These are phyloP conservation scores for Sycobia sp. DNA, from an alignment of 1,140 invertebrate genomes.

Conservation along the genomic window DNA sequence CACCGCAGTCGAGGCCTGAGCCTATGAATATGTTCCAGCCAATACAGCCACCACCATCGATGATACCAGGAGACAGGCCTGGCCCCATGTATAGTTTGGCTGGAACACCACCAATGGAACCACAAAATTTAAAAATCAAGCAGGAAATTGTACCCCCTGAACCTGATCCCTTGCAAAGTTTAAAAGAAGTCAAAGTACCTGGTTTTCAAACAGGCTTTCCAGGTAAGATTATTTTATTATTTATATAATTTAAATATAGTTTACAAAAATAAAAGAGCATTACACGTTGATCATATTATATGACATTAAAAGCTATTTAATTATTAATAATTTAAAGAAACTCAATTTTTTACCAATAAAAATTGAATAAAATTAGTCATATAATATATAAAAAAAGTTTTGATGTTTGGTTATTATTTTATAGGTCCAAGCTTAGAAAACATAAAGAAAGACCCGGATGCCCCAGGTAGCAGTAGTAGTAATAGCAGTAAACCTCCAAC, in stretches of 20 bases:
- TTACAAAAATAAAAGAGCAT: too few species aligned
- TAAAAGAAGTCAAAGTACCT: slow-evolving; percentile 82
- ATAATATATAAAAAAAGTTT: too few species aligned
- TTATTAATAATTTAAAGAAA: background rate
- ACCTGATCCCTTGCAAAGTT: slow-evolving; percentile 74
- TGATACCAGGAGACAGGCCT: slow-evolving; percentile 42
- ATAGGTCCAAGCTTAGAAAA: slow-evolving; percentile 68
- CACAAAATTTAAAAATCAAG: slow-evolving; percentile 81
- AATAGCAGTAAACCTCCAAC: slow-evolving; percentile 49
- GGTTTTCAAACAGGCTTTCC: slow-evolving; percentile 67
- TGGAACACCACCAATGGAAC: slow-evolving; percentile 65
- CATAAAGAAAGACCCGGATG: slow-evolving; percentile 78
- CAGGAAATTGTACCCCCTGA: slow-evolving; percentile 71
- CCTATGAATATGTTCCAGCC: slow-evolving; percentile 62
- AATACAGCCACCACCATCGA: slow-evolving; percentile 52
- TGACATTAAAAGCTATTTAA: background rate
- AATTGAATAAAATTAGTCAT: too few species aligned
- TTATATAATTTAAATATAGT: too few species aligned
- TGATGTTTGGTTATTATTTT: too few species aligned
- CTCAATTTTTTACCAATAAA: background rate
- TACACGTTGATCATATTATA: too few species aligned
- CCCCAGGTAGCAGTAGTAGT: slow-evolving; percentile 39
- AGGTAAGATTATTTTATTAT: slow-evolving; percentile 5
- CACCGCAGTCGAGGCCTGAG: slow-evolving; percentile 40
- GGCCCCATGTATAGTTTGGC: slow-evolving; percentile 55